phyloP scores from a whole-genome alignment of 2,888 invertebrate species.

The Lasioglossum marginatum region DNA sequence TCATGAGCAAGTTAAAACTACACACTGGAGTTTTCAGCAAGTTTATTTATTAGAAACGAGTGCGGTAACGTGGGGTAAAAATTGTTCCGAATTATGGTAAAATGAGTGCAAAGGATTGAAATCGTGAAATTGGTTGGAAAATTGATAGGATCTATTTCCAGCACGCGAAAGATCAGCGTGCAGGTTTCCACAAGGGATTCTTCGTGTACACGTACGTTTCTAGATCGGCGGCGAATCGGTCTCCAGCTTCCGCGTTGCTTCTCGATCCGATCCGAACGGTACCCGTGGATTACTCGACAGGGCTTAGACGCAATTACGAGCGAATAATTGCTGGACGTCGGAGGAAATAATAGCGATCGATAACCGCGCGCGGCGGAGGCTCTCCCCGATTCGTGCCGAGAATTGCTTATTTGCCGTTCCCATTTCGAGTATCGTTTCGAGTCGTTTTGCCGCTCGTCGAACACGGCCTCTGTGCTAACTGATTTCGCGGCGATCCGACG shows the following conservation, averaged over 20 bases:
- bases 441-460: neutral
- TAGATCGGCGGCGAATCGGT: neutral
- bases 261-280: conserved; percentile 24
- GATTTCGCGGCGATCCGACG: conserved; percentile 31
- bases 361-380: conserved; percentile 6
- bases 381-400: neutral
- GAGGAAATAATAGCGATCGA: conserved; percentile 43
- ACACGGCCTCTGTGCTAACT: conserved; percentile 25
- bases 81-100: no score
- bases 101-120: no score
- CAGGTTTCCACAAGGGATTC: neutral
- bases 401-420: conserved; percentile 2
- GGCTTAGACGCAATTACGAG: conserved; percentile 29
- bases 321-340: conserved; percentile 34
- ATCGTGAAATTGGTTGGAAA: no score
- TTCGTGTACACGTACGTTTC: neutral
- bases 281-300: conserved; percentile 17
- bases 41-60: no score
- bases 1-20: no score
- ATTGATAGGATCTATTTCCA: neutral
- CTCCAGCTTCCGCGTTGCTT: conserved; percentile 39
- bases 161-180: neutral
- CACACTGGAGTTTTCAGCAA: no score
- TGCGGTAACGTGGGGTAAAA: no score
- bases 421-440: neutral